Evolutionary conservation across 2,888 invertebrate genomes (phyloP).

Genomic region (Deroplatys truncata): DNA sequence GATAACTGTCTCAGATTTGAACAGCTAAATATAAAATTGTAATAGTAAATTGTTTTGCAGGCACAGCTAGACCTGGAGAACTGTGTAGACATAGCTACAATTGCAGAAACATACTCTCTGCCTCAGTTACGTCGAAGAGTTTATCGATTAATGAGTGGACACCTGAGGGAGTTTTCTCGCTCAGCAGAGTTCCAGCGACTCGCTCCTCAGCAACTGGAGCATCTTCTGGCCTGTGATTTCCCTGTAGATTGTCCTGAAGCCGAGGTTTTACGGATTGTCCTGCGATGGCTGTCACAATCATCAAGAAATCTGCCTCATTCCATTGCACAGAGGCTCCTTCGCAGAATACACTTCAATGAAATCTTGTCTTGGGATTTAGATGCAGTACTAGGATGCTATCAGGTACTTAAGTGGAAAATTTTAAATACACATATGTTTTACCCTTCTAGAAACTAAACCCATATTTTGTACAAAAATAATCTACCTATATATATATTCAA

Average conservation of each 20-base stretch:
- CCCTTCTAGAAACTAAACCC: too few relatives aligned
- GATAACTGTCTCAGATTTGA: too few relatives aligned
- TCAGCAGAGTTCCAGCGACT: conserved; percentile 58
- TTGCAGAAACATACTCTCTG: conserved; percentile 65
- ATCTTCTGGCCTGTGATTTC: conserved; percentile 59
- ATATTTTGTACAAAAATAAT: too few relatives aligned
- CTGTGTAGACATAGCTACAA: conserved; percentile 65
- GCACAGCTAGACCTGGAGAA: conserved; percentile 65
- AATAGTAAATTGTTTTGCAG: conserved; percentile 38
- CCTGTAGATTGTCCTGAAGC: conserved; percentile 65
- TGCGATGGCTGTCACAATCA: conserved; percentile 53
- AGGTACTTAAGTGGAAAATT: neutral
- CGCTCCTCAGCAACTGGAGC: conserved; percentile 56
- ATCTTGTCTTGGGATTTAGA: conserved; percentile 43
- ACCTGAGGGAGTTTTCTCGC: conserved; percentile 57
- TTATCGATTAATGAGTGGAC: conserved; percentile 61
- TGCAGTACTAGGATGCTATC: conserved; percentile 33
- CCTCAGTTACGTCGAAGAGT: conserved; percentile 55
- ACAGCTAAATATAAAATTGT: too few relatives aligned
- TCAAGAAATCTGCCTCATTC: conserved; percentile 35
- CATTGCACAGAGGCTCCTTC: conserved; percentile 44
- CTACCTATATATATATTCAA: too few relatives aligned
- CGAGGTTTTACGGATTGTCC: conserved; percentile 54
- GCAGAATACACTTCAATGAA: conserved; percentile 49
- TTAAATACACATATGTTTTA: too few relatives aligned